Conservation (phyloP, 2,113 vertebrate species). For the Bujurquina vittata region DNA sequence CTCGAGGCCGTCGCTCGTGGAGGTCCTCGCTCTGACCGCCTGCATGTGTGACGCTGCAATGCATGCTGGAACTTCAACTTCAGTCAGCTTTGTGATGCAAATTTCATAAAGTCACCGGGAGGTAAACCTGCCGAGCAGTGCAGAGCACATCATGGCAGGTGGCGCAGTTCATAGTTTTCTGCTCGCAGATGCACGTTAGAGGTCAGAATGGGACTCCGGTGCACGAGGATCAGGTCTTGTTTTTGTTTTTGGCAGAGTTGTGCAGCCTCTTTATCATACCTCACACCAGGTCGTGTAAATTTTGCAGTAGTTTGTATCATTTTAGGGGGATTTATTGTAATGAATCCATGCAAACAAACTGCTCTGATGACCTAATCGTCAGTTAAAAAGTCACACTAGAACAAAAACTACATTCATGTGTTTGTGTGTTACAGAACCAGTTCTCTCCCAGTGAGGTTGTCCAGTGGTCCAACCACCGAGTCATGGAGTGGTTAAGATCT, state of each 20-base stretch:
- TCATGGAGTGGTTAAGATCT: slow-evolving; percentile 97
- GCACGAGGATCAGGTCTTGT: no score
- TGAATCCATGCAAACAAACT: rapidly evolving
- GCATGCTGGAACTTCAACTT: not conserved
- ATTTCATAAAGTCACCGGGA: no score
- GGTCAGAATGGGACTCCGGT: not conserved
- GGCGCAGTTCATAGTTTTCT: not conserved
- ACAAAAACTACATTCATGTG: not conserved
- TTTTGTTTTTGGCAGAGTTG: no score
- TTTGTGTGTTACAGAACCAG: slow-evolving; percentile 77
- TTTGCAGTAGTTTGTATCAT: not conserved
- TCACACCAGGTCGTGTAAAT: no score
- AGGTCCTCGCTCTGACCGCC: not conserved
- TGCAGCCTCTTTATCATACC: no score
- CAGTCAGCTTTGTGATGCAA: no score
- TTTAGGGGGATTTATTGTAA: not conserved
- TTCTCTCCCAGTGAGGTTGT: slow-evolving; percentile 88
- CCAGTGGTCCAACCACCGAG: slow-evolving; percentile 98
- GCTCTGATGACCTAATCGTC: rapidly evolving
- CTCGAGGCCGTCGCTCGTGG: not conserved
- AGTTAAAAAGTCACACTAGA: not conserved
- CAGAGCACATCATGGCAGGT: not conserved
- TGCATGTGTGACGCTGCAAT: not conserved
- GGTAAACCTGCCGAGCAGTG: no score
- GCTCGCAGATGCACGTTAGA: not conserved